Evolutionary conservation across 2,797 vertebrate species (phyloP), one percentile per base, ranked within the genome.

Genomic region (Loriculus beryllinus): DNA sequence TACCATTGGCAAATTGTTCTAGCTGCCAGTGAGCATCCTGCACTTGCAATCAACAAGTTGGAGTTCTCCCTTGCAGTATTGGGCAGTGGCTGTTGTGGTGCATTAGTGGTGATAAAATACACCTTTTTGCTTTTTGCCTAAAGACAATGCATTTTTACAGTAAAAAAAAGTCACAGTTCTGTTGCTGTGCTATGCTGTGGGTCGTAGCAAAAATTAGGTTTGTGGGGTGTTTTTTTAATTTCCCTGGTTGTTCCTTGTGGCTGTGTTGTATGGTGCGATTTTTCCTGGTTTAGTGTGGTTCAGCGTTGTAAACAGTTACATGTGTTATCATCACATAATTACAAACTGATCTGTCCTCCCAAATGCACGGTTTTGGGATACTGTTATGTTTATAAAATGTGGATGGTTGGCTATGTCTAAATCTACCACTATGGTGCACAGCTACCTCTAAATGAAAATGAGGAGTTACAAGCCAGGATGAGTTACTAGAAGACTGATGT

Each of bases 1-100:
- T 80, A 78, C 65, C 39, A 43, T 35, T 93, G 81, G 80, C 65
- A 94, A 83, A 91, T 57, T 39, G 54, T n/a, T 85, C 35, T 51
- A 82, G 80, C 21, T 77, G 88, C 87, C 67, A 89, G 28, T 5
- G 51, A 83, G 82, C 42, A 60, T n/a, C 29, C 48, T 74, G 79
- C 35, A 74, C 62, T 62, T 71, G 51, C 64, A 74, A 72, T 67
- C 72, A 63, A 42, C 35, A 76, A 31, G 80, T 21, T 63, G 49
- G 51, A 86, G 31, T 94, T 93, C 56, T 86, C n/a, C 14, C 40
- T 80, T 87, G 56, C 18, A 83, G 57, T 0, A 0, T 22, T 42
- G 25, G 49, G 62, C 49, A 63, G 40, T 0, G 1, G 9, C 48
- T 80, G 9, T 54, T 59, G 57, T 5, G 2, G 43, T 76, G 51